Evolutionary conservation across 2,113 vertebrate genomes (phyloP).

Genomic region (Azemiops feae): DNA sequence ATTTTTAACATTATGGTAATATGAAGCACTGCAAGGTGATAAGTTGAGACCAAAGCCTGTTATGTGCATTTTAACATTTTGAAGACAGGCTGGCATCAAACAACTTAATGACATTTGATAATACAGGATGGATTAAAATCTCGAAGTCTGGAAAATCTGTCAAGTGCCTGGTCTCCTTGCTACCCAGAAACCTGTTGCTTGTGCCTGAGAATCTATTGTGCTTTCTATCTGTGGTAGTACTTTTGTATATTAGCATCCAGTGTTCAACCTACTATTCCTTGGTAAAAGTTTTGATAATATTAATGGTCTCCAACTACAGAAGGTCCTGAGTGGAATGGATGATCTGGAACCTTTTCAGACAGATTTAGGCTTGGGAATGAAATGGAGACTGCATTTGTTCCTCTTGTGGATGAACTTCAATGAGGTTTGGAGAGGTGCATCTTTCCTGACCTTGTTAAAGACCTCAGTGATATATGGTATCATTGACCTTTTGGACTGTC

Average conservation of each 20-base stretch:
- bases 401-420: not conserved
- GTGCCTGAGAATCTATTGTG: not conserved
- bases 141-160: not conserved
- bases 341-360: not conserved
- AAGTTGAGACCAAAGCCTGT: slow-evolving; percentile 22
- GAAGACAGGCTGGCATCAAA: slow-evolving; percentile 17
- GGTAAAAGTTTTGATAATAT: not conserved
- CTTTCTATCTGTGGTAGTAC: not conserved
- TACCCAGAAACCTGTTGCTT: not conserved
- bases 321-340: not conserved
- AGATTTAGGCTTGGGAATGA: not conserved
- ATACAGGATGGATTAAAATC: not conserved
- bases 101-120: not conserved
- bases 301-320: not conserved
- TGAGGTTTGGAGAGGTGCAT: not conserved
- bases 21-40: slow-evolving; percentile 4
- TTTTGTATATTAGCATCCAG: not conserved
- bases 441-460: not conserved
- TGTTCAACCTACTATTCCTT: not conserved
- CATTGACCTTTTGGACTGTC: not conserved
- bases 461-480: not conserved
- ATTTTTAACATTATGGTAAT: slow-evolving; percentile 31
- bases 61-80: slow-evolving; percentile 20
- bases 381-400: not conserved
- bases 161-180: not conserved